A percentile compares a stretch with the other conserved stretches of the same genome.
phyloP scores from a whole-genome alignment of 1,140 invertebrate species.

The Nymphalis io region DNA sequence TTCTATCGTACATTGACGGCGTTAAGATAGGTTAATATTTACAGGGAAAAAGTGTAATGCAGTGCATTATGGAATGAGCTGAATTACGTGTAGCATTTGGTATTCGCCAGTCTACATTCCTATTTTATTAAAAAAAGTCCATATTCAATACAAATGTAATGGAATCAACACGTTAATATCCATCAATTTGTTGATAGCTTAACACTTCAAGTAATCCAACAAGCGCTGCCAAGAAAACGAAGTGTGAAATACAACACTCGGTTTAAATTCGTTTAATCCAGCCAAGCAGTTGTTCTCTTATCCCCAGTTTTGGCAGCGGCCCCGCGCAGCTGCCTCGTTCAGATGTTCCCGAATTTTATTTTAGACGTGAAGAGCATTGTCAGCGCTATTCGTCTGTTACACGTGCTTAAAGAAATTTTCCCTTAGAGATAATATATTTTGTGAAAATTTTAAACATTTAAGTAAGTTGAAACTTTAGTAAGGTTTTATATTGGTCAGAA shows the following conservation, averaged over 20 bases:
- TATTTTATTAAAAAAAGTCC: too few relatives aligned
- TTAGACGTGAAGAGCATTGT: conserved; percentile 30
- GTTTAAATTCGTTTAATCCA: conserved; percentile 25
- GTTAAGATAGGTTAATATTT: too few relatives aligned
- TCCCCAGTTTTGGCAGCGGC: conserved; percentile 24
- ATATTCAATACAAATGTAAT: too few relatives aligned
- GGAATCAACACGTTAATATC: background rate
- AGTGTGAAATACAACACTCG: conserved; percentile 12
- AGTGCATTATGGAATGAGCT: background rate
- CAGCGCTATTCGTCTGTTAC: conserved; percentile 28
- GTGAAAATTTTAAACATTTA: conserved; percentile 1
- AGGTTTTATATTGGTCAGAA: background rate
- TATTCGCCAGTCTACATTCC: too few relatives aligned
- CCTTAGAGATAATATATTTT: conserved; percentile 21
- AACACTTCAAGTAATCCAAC: background rate
- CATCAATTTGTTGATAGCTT: conserved; percentile 10
- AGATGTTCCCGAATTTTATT: conserved; percentile 38
- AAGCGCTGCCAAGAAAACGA: conserved; percentile 13
- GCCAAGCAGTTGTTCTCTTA: conserved; percentile 25
- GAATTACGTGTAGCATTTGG: background rate
- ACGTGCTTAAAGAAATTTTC: conserved; percentile 30
- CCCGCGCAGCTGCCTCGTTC: conserved; percentile 24
- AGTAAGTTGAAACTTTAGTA: conserved; percentile 13
- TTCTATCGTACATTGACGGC: too few relatives aligned
- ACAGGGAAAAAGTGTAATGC: too few relatives aligned